Base-by-base conservation (phyloP, 2,113 vertebrate genomes). In the Actenoides hombroni region DNA sequence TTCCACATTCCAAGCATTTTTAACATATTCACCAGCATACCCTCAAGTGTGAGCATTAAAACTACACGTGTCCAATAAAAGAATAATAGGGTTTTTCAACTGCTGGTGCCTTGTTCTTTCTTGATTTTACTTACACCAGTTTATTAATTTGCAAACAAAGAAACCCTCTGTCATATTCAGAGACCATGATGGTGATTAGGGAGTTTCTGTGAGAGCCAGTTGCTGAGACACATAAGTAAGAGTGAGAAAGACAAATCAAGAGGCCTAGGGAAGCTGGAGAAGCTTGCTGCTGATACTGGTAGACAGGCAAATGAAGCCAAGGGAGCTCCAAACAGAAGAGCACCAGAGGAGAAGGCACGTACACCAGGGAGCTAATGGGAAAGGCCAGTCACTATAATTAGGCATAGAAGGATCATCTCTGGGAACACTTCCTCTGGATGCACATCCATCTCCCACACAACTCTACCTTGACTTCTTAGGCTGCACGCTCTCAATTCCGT, bases 11-110 rank as follows among this genome's bases (percentile, higher is more conserved):
- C 57, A 61, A 89, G 74, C n/a, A 74, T 70, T 91, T 92, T 94
- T 84, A 85, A 51, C 16, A 24, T 83, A 73, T 63, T 91, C 90
- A 79, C 49, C 82, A 91, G 53, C 63, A 77, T 70, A 94, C 33
- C 78, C 46, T 80, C 59, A 88, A 95, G 81, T 13, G 11, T 85
- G 46, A 95, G 35, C 65, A 81, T 57, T 93, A 69, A 86, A 83
- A 93, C 63, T 53, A 85, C 53, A 63, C 14, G 90, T 93, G 76
- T 81, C 56, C 85, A 95, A 90, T 95, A 92, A 97, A 96, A 44
- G 44, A 95, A 90, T 86, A 69, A 63, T 65, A 90, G 83, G 83
- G 65, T 71, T 88, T 96, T 88, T 84, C 75, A 85, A 85, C 74
- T 91, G 69, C 79, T 88, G n/a, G 84, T 94, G 59, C 76, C 40